Percentiles rank a stretch among this genome's conserved stretches.
These are phyloP conservation scores for Troglohyphantes excavatus DNA, from an alignment of 2,888 invertebrate species.

Conservation along the genomic window DNA sequence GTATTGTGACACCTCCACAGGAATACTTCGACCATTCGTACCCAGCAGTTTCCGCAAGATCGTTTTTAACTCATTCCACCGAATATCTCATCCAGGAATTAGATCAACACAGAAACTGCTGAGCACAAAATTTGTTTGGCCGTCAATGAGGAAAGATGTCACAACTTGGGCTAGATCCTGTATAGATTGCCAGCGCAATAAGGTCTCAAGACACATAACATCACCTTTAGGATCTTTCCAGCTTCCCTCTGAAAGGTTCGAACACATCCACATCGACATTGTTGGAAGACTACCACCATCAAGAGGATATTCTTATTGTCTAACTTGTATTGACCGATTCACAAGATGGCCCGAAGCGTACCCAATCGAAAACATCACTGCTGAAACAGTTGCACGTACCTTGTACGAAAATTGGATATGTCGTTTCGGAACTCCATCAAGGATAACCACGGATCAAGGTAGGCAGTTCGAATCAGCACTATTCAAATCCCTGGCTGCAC, in stretches of 20 bases:
- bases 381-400: constrained; percentile 82
- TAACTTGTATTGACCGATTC: background rate
- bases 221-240: background rate
- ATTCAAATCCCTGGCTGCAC: background rate
- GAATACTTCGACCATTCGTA: constrained; percentile 29
- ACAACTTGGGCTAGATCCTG: background rate
- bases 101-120: background rate
- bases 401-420: constrained; percentile 82
- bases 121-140: constrained; percentile 12
- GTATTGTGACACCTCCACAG: constrained; percentile 37
- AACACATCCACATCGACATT: constrained; percentile 50
- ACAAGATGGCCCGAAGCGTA: background rate
- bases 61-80: constrained; percentile 7
- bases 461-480: background rate
- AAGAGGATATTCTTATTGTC: background rate
- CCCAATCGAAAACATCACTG: constrained; percentile 81
- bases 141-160: background rate
- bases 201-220: background rate
- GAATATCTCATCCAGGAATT: constrained; percentile 22
- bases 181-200: background rate
- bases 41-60: constrained; percentile 3
- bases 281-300: constrained; percentile 53
- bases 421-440: constrained; percentile 76
- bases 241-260: background rate
- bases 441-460: background rate